phyloP scores from a whole-genome alignment of 2,113 vertebrate genomes.

The Pontoporia blainvillei region DNA sequence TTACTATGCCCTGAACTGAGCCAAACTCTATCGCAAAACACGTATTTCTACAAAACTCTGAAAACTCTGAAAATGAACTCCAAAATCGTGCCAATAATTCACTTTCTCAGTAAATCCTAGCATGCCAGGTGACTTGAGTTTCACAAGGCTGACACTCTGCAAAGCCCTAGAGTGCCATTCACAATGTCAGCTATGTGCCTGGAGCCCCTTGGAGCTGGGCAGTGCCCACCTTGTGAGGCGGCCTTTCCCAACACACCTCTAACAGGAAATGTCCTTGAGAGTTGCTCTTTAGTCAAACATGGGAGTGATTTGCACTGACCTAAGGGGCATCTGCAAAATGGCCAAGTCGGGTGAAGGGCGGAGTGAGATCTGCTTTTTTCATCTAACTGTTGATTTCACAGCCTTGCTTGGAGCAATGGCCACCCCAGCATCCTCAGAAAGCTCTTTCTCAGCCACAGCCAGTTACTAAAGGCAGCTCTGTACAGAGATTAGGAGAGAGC shows the following conservation, averaged over 20 bases:
- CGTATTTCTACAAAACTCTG: neutral
- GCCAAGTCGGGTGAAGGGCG: rapidly evolving
- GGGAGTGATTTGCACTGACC: neutral
- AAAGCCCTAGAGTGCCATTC: neutral
- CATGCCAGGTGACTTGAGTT: neutral
- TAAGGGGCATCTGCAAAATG: neutral
- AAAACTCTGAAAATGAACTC: neutral
- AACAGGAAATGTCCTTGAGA: neutral
- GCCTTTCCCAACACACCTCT: neutral
- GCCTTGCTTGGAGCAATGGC: neutral
- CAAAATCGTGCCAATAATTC: neutral
- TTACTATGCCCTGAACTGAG: neutral
- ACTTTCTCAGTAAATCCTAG: neutral
- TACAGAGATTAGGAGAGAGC: neutral
- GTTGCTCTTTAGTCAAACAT: neutral
- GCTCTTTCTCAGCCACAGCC: neutral
- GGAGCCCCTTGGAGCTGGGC: neutral
- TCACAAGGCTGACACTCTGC: neutral
- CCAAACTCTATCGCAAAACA: neutral
- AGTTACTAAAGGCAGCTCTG: neutral
- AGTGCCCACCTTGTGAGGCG: neutral
- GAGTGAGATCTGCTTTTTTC: neutral
- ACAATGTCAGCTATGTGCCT: too few species aligned
- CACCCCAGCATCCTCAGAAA: neutral
- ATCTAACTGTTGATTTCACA: neutral